Base-by-base conservation (phyloP, 2,888 invertebrate genomes). In the Melieria crassipennis region DNA sequence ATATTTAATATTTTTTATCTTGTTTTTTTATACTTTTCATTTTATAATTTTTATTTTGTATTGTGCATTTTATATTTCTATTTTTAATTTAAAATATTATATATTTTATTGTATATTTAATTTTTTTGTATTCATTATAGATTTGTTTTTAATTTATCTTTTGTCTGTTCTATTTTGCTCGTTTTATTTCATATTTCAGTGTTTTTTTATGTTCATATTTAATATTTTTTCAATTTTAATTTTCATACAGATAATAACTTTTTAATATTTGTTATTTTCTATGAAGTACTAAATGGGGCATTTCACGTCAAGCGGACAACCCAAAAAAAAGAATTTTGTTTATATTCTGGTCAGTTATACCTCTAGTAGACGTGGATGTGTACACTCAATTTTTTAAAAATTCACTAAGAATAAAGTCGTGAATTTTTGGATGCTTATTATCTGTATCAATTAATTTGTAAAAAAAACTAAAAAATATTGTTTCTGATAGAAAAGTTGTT, bases 231-330 rank as follows among this genome's bases (percentile, higher is more conserved):
- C 4, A 60, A 4, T 60, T 60, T 5, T 60, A 16, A n/a, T 60
- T 60, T 60, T 60, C 46, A 7, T 60, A 16, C 30, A 60, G n/a
- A 16, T 42, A 13, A 58, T 58, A 16, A 16, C 30, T 7, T 60
- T 60, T 60, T 60, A 60, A 16, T 60, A 16, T 60, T 16, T 60
- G 3, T 60, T 60, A 43, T 60, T 60, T 60, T 60, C n/a, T 43
- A 16, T 60, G n/a, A 60, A 30, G 1, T 30, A 30, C 2, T 30
- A 30, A 30, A n/a, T n/a, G n/a, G n/a, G n/a, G n/a, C n/a, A n/a
- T n/a, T n/a, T n/a, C n/a, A n/a, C n/a, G n/a, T n/a, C n/a, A n/a
- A n/a, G n/a, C n/a, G n/a, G n/a, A n/a, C n/a, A n/a, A n/a, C n/a
- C n/a, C n/a, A n/a, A n/a, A n/a, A n/a, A n/a, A n/a, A n/a, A n/a